These are phyloP conservation scores for Mantis religiosa DNA, from an alignment of 2,888 invertebrate genomes.

Conservation along the genomic window DNA sequence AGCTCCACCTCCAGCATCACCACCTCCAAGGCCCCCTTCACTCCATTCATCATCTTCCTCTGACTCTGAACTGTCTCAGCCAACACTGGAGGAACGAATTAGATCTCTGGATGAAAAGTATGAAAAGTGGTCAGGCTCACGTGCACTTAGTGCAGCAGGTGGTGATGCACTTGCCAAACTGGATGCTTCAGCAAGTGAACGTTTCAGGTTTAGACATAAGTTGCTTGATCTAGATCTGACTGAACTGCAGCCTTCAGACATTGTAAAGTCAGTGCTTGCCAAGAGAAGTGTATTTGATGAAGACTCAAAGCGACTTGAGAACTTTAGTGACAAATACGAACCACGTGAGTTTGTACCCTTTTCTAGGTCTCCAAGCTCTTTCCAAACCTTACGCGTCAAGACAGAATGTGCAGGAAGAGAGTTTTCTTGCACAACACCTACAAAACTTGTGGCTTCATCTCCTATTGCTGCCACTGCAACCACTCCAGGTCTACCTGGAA, in stretches of 20 bases:
- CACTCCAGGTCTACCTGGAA: slow-evolving; percentile 17
- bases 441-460: slow-evolving; percentile 24
- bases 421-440: slow-evolving; percentile 29
- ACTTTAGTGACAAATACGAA: slow-evolving; percentile 79
- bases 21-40: slow-evolving; percentile 56
- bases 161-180: slow-evolving; percentile 51
- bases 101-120: slow-evolving; percentile 90
- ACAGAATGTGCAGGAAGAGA: slow-evolving; percentile 32
- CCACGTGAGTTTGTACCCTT: slow-evolving; percentile 52
- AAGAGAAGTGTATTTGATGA: slow-evolving; percentile 94
- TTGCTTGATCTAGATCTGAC: slow-evolving; percentile 75
- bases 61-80: slow-evolving; percentile 58
- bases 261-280: slow-evolving; percentile 85
- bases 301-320: slow-evolving; percentile 87
- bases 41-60: slow-evolving; percentile 73
- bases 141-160: slow-evolving; percentile 55
- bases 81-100: slow-evolving; percentile 84
- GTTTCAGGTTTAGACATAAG: slow-evolving; percentile 63
- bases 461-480: slow-evolving; percentile 21
- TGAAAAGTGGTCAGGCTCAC: slow-evolving; percentile 78
- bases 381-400: slow-evolving; percentile 27
- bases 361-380: slow-evolving; percentile 20
- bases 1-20: slow-evolving; percentile 56
- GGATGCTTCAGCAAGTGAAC: slow-evolving; percentile 51
- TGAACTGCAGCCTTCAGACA: slow-evolving; percentile 87